Evolutionary conservation across 2,797 vertebrate species (phyloP).

Genomic region (Danio aesculapii): DNA sequence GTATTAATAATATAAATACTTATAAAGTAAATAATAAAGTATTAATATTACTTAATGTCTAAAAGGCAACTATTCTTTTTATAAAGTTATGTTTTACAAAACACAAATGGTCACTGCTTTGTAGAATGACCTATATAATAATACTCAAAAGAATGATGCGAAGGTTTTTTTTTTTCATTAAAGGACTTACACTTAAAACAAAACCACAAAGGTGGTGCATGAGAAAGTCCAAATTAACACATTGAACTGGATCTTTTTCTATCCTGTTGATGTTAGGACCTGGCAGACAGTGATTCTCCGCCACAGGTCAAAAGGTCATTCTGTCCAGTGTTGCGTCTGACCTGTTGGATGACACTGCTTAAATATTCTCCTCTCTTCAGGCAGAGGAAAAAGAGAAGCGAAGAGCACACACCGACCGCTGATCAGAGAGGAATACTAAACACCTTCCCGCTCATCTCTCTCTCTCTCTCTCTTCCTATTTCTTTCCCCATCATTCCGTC

Average conservation of each 20-base stretch:
- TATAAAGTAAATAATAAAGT: neutral
- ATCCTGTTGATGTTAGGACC: slow-evolving; percentile 49
- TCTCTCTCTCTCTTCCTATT: slow-evolving; percentile 21
- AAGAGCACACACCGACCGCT: slow-evolving; percentile 42
- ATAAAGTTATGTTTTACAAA: neutral
- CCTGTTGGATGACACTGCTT: slow-evolving; percentile 60
- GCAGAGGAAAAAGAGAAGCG: slow-evolving; percentile 52
- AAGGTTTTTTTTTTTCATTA: neutral
- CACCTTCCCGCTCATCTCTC: slow-evolving; percentile 39
- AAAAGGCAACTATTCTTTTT: neutral
- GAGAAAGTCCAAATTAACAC: slow-evolving; percentile 34
- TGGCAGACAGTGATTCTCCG: slow-evolving; percentile 52
- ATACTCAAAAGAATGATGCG: neutral
- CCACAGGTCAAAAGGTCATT: slow-evolving; percentile 62
- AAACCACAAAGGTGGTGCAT: slow-evolving; percentile 28
- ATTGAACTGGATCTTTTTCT: slow-evolving; percentile 34
- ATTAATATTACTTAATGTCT: neutral
- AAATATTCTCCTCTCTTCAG: slow-evolving; percentile 62
- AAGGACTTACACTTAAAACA: neutral
- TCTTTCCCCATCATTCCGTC: slow-evolving; percentile 22
- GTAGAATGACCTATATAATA: neutral
- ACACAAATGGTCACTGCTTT: neutral
- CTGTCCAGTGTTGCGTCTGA: slow-evolving; percentile 52
- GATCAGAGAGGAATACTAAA: slow-evolving; percentile 65
- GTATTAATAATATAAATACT: neutral